Base-by-base conservation (phyloP, 2,113 vertebrate genomes). In the Falco punctatus region DNA sequence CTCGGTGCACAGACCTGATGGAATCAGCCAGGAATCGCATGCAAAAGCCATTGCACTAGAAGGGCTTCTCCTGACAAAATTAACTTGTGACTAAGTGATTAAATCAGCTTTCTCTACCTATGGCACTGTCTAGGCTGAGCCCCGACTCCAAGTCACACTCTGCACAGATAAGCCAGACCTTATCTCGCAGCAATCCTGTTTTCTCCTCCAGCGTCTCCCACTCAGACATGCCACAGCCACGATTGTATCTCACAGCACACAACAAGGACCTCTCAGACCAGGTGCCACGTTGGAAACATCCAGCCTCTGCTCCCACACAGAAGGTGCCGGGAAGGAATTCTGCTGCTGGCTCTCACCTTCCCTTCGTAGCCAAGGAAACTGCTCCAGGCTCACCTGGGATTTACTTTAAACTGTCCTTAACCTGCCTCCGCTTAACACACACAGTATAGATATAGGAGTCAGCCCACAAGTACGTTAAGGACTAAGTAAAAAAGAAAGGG, bases 1-100 rank as follows among this genome's bases (percentile, higher is more conserved):
- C 27, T 62, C 49, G 9, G 70, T 0, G 1, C 23, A 1, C 4
- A 9, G 15, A n/a, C 13, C 9, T 13, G 15, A 23, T 15, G n/a
- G 52, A 85, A 59, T 3, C 10, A 64, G 28, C 27, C 57, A 32
- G 40, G 40, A 81, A 28, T 28, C 11, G 6, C 59, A 3, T 4
- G 11, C 8, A 13, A 27, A 42, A 59, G 14, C 6, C 33, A 5
- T 30, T 9, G 22, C 40, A 24, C 5, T 6, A 55, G 27, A 51
- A 54, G 4, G 35, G 55, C 61, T 86, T 46, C 81, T 42, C 78
- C 44, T 54, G 87, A 64, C 44, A 28, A 52, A 57, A n/a, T 52
- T 4, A 38, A 30, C 42, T 48, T 5, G 22, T 44, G 65, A 64
- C 23, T 20, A 11, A 85, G 74, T 3, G 9, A 80, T 88, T 69